These are phyloP conservation scores for Alethe castanea DNA, from an alignment of 2,113 vertebrate species.

Conservation along the genomic window DNA sequence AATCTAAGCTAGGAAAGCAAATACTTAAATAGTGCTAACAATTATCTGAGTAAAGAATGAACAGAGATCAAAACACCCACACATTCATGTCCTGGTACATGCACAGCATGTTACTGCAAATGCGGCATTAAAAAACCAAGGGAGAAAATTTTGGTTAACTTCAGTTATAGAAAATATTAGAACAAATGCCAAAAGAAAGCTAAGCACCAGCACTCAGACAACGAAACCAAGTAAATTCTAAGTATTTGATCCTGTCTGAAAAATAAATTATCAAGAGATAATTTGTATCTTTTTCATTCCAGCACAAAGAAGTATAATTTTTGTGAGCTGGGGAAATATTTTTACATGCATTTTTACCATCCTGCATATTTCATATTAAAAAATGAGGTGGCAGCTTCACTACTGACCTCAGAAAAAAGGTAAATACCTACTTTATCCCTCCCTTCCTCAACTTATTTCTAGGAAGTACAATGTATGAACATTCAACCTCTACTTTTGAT, in stretches of 20 bases:
- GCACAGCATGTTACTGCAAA: constrained; percentile 29
- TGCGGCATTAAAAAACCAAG: constrained; percentile 17
- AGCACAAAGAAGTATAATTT: not conserved
- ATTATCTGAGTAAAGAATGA: constrained; percentile 34
- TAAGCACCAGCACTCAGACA: not conserved
- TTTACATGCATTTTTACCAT: not conserved
- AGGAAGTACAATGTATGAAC: not conserved
- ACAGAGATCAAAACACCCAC: constrained; percentile 49
- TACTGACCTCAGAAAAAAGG: not conserved
- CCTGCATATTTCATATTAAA: not conserved
- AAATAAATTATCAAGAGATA: not conserved
- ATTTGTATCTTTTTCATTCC: not conserved
- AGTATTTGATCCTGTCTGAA: not conserved
- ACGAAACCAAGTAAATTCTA: not conserved
- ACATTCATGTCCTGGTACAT: constrained; percentile 19
- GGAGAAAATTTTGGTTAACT: not conserved
- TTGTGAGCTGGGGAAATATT: not conserved
- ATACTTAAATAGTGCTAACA: constrained; percentile 35
- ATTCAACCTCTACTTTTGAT: not conserved
- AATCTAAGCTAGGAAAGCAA: constrained; percentile 31
- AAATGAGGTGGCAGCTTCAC: not conserved
- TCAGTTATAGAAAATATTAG: not conserved
- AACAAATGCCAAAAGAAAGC: not conserved
- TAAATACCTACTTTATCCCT: not conserved
- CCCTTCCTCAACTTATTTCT: not conserved